Evolutionary conservation across 2,113 vertebrate genomes (phyloP), one percentile per base, ranked within the genome.

Genomic region (Callopanchax toddi): DNA sequence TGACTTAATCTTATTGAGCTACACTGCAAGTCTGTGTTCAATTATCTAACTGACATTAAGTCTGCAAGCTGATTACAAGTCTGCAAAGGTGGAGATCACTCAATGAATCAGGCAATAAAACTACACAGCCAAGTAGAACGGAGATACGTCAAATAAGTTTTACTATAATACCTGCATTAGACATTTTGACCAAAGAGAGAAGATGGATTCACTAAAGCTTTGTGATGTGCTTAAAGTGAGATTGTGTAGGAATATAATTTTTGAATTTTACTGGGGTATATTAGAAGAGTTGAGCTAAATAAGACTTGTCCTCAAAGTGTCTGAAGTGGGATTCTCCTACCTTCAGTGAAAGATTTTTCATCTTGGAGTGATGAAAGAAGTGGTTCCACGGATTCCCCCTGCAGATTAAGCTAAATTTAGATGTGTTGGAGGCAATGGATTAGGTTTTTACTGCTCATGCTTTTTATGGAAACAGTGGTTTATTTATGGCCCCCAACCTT

Each of bases 1-100:
- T 72, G 51, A 69, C 67, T 63, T 68, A 46, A 78, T 80, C 55
- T 76, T 44, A 74, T 68, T 72, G 42, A 60, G 62, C 54, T 65
- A 57, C 51, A 60, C 11, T 60, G 59, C 21, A 21, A 53, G 48
- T 67, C 67, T 59, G 51, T 34, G 52, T 78, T 40, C 37, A 37
- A 61, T 67, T 66, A 75, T 78, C 59, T 71, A 2, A 16, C 54
- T 78, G 74, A 73, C 59, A 69, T 78, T 68, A 62, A 69, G 70
- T 34, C 44, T 56, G 32, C 34, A 40, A 59, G 48, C 25, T 77
- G 71, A 78, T 79, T 71, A 75, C 75, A 6, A 83, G 25, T 18
- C 43, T 8, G 26, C 50, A 71, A 78, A 60, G 46, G 22, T 66
- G 57, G 45, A 63, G 26, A 71, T 54, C 22, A 53, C 46, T 32